Base-by-base conservation (phyloP, 2,888 invertebrate species). In the Colostygia pectinataria region DNA sequence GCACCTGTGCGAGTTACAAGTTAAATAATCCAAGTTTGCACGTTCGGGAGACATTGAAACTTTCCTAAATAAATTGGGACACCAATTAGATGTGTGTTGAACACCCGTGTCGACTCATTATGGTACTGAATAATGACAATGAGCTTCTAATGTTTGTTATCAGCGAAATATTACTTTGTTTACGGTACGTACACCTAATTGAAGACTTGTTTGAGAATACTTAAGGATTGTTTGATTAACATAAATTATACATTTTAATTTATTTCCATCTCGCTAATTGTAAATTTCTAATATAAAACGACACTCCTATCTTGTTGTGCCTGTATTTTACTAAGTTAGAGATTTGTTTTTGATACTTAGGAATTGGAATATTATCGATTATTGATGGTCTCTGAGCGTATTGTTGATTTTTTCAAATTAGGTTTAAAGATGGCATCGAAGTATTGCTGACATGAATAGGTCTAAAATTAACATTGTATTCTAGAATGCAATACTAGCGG, bases 1-100 rank as follows among this genome's bases (percentile, higher is more conserved):
- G 74, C 80, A 83, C 78, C 78, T 80, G 79, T 59, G 66, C 65
- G 63, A 63, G 63, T 65, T 61, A 68, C 63, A 65, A 71, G 63
- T 75, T 65, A 71, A 72, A 73, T 77, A 71, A 79, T 77, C 69
- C 69, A 77, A 78, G 65, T 79, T 77, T 64, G 58, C 61, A 65
- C 69, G 68, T 72, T 70, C 48, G 59, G 57, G 63, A 63, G 65
- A 66, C 61, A 61, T 63, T 56, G 50, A 68, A 77, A 76, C 66
- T 76, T 77, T 65, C 40, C 51, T 57, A 65, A 73, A 77, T 72
- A 74, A 72, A 79, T 75, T 71, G 63, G 65, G 57, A 61, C 63
- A 59, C 55, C 71, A 64, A 69, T 74, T 70, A 72, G 57, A 68
- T 62, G 63, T 63, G 59, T 61, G 63, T 61, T 53, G 50, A 50